Base-by-base conservation (phyloP, 2,113 vertebrate genomes). In the Marmota flaviventris region DNA sequence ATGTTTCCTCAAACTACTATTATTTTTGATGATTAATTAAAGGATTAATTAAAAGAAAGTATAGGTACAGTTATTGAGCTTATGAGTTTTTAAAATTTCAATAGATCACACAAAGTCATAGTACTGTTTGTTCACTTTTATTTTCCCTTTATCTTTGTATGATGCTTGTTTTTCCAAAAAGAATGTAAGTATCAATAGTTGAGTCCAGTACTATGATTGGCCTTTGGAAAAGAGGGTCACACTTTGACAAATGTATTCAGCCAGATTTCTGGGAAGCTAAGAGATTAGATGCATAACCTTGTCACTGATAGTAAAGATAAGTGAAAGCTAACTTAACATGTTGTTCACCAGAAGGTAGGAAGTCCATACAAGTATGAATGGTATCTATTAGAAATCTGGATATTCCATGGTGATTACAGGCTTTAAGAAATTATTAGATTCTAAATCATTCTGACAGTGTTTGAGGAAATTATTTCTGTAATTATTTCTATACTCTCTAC, bases 161-260 rank as follows among this genome's bases (percentile, higher is more conserved):
- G 9, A 34, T 82, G 32, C 32, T 87, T 87, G 3, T 89, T 97
- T 98, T 97, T 75, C 91, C 63, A 91, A 77, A 77, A 93, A 32
- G 32, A 75, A 87, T 65, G 4, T 78, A 48, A 53, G 90, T 89
- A 56, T 97, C 93, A 11, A 27, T 85, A 67, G 73, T 72, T 91
- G 34, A 29, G 84, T 94, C 81, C 29, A 87, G 63, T 48, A 70
- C 53, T 86, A 95, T 27, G 45, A 75, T 37, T 91, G 88, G 76
- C 39, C 81, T 97, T 95, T 96, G 16, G 39, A 61, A 4, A 42
- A 20, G 51, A 53, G 73, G 61, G 22, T 24, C 22, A 2, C 67
- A 25, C 53, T 42, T 86, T 32, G 51, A 78, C 32, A 89, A 83
- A 92, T 0, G 2, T 76, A 34, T 53, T 73, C 32, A 42, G 65